These are phyloP conservation scores for Acrobasis repandana DNA, from an alignment of 2,888 invertebrate genomes.

Conservation along the genomic window DNA sequence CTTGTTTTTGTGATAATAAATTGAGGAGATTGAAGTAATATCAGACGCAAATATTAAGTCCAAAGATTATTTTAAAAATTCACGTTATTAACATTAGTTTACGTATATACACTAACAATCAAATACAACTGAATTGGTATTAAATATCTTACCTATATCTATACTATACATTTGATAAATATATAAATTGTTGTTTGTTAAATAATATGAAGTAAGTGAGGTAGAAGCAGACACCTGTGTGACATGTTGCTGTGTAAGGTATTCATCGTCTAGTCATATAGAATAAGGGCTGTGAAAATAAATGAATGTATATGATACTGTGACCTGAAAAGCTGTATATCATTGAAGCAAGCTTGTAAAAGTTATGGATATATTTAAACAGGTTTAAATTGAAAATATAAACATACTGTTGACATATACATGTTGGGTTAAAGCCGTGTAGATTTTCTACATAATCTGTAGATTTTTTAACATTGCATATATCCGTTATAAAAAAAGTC, in stretches of 20 bases:
- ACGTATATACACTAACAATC: background rate
- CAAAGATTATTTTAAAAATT: background rate
- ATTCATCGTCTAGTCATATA: conserved; percentile 75
- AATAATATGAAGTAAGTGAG: conserved; percentile 17
- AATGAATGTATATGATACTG: conserved; percentile 20
- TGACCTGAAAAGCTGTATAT: conserved; percentile 25
- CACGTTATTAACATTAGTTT: background rate
- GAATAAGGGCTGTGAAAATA: conserved; percentile 75
- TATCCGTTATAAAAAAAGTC: too few relatives aligned
- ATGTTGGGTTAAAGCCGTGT: too few relatives aligned
- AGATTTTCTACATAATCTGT: too few relatives aligned
- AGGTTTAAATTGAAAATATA: background rate
- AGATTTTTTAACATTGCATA: too few relatives aligned
- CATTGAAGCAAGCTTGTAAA: background rate
- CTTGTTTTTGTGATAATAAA: too few relatives aligned
- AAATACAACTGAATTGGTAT: background rate
- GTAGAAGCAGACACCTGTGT: conserved; percentile 5
- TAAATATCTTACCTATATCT: background rate
- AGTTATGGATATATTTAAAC: background rate
- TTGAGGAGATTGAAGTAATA: too few relatives aligned
- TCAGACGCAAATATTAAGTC: background rate
- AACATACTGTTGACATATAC: background rate
- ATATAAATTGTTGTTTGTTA: conserved; percentile 26
- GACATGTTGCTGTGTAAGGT: conserved; percentile 26
- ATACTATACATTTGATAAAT: conserved; percentile 1